phyloP scores from a whole-genome alignment of 2,113 vertebrate genomes.

The Erythrolamprus reginae region DNA sequence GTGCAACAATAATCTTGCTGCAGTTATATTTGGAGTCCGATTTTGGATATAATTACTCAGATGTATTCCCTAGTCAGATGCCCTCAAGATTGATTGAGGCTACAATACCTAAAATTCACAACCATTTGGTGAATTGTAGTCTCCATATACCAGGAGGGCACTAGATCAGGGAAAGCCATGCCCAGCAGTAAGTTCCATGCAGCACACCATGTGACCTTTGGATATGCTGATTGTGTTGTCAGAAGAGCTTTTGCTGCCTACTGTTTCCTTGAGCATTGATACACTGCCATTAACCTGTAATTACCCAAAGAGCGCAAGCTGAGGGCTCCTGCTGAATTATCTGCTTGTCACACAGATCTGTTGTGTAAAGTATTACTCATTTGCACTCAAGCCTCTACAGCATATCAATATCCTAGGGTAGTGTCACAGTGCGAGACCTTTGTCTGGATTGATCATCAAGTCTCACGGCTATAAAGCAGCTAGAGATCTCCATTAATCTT shows the following conservation, averaged over 20 bases:
- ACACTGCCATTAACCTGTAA: neutral
- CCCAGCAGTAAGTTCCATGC: neutral
- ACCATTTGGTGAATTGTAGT: neutral
- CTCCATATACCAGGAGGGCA: neutral
- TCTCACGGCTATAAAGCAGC: constrained; percentile 5
- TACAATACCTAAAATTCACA: neutral
- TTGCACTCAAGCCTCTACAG: constrained; percentile 13
- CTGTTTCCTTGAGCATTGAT: neutral
- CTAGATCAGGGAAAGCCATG: neutral
- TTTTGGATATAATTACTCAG: neutral
- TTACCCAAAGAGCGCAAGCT: constrained; percentile 13
- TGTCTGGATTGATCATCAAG: constrained; percentile 38
- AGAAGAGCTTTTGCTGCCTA: neutral
- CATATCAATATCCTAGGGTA: neutral
- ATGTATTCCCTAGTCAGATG: neutral
- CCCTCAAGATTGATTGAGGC: too few relatives aligned
- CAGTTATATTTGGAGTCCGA: neutral
- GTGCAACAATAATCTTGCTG: neutral
- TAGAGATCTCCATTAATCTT: constrained; percentile 48
- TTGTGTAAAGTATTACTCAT: fast-evolving
- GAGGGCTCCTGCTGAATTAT: constrained; percentile 13
- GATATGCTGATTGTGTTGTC: neutral
- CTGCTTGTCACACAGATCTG: neutral
- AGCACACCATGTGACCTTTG: neutral
- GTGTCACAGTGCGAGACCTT: constrained; percentile 31